Evolutionary conservation across 2,888 invertebrate species (phyloP).

Genomic region (Anoncus sp.): DNA sequence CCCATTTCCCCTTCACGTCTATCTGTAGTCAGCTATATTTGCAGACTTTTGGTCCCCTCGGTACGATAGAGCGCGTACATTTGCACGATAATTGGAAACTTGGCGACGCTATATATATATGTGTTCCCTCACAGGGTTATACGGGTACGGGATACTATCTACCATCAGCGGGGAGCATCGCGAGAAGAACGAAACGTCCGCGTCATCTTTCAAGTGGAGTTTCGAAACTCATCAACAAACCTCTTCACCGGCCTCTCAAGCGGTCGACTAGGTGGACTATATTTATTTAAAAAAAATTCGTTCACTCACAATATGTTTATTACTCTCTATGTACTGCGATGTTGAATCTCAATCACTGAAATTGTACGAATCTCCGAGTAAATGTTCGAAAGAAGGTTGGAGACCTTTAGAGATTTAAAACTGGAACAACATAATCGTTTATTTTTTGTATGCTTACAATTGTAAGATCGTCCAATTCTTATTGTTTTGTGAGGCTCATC

Average conservation of each 20-base stretch:
- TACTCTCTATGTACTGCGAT: background rate
- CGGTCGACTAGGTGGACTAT: background rate
- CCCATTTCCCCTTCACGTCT: conserved; percentile 1
- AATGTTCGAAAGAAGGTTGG: background rate
- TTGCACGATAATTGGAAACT: conserved; percentile 42
- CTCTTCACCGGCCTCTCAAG: background rate
- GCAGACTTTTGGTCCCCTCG: conserved; percentile 1
- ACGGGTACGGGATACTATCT: background rate
- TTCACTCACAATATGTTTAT: background rate
- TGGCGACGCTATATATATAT: background rate
- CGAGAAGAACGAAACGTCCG: conserved; percentile 1
- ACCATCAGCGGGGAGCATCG: background rate
- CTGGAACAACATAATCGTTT: background rate
- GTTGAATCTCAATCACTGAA: background rate
- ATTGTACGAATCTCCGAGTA: background rate
- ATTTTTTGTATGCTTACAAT: background rate
- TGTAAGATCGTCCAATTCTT: background rate
- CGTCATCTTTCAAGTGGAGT: conserved; percentile 21
- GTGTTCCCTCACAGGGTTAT: background rate
- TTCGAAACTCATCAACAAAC: conserved; percentile 15
- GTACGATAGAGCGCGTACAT: conserved; percentile 3
- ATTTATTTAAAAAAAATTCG: background rate
- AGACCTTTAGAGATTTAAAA: background rate
- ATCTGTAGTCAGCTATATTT: conserved; percentile 25
- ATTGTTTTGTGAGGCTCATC: background rate